A percentile compares a stretch with the other conserved stretches of the same genome.
Conservation (phyloP, 37 sponge, comb jelly and placozoan species). For the Geodia barretti region DNA sequence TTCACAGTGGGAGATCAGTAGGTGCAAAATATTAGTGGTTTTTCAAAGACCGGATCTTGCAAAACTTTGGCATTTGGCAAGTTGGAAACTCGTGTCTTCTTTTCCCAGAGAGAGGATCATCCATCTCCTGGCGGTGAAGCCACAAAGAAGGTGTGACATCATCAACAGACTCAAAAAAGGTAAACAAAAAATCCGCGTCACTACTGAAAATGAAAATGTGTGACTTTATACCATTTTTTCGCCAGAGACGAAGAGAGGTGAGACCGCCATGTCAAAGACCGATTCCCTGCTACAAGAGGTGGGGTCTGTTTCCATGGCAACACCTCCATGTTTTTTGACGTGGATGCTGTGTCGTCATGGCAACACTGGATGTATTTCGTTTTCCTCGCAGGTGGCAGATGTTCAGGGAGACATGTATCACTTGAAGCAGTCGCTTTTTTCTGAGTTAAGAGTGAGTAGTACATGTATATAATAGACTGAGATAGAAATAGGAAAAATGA, state of each 20-base stretch:
- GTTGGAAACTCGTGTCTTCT: no score
- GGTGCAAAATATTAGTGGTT: background rate
- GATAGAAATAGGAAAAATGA: no score
- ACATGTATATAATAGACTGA: no score
- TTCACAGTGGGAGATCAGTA: background rate
- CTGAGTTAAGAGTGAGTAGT: slow-evolving; percentile 3
- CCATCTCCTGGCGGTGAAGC: slow-evolving; percentile 60
- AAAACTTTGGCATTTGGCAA: no score
- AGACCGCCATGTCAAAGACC: slow-evolving; percentile 37
- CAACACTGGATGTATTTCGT: slow-evolving; percentile 2
- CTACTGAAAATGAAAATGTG: background rate
- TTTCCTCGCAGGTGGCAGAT: background rate
- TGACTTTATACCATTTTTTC: background rate
- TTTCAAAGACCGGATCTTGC: no score
- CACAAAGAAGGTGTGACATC: slow-evolving; percentile 48
- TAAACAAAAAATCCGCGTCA: background rate
- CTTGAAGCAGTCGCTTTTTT: background rate
- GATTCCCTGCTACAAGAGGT: slow-evolving; percentile 57
- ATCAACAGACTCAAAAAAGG: slow-evolving; percentile 67
- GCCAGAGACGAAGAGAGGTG: slow-evolving; percentile 55
- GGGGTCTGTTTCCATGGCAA: background rate
- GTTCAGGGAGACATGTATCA: background rate
- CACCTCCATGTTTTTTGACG: background rate
- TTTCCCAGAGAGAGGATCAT: slow-evolving; percentile 67
- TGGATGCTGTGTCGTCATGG: background rate